phyloP scores from a whole-genome alignment of 2,113 vertebrate genomes.

The Ctenomys sociabilis region DNA sequence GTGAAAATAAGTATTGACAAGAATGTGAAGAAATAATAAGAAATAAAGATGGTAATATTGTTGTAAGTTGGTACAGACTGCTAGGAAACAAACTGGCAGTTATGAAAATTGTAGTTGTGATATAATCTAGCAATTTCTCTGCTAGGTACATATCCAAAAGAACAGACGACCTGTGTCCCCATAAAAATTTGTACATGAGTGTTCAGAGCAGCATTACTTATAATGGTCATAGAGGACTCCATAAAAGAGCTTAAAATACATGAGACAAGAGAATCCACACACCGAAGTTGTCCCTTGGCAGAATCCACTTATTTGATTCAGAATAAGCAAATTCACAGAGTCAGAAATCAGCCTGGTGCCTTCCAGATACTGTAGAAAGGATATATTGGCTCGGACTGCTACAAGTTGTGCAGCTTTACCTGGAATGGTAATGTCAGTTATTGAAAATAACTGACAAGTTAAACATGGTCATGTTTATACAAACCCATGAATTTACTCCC shows the following conservation, averaged over 20 bases:
- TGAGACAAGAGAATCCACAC: no score
- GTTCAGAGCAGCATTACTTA: background rate
- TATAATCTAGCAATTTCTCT: background rate
- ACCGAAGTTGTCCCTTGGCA: background rate
- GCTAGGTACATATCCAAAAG: background rate
- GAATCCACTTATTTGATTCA: background rate
- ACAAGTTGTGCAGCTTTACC: background rate
- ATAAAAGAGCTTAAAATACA: background rate
- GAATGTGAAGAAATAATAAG: background rate
- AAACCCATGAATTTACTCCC: no score
- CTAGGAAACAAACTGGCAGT: background rate
- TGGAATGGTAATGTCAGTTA: no score
- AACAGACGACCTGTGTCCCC: background rate
- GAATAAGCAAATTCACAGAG: background rate
- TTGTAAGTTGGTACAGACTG: background rate
- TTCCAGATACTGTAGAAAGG: background rate
- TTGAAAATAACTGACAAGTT: background rate
- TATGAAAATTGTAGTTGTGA: background rate
- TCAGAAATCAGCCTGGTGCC: background rate
- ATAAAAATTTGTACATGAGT: background rate
- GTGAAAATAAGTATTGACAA: background rate
- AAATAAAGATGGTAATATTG: background rate
- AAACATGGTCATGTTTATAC: background rate
- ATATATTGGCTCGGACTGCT: background rate
- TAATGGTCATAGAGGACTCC: background rate